These are phyloP conservation scores for Euphonia xanthogaster DNA, from an alignment of 2,797 vertebrate species.

Conservation along the genomic window DNA sequence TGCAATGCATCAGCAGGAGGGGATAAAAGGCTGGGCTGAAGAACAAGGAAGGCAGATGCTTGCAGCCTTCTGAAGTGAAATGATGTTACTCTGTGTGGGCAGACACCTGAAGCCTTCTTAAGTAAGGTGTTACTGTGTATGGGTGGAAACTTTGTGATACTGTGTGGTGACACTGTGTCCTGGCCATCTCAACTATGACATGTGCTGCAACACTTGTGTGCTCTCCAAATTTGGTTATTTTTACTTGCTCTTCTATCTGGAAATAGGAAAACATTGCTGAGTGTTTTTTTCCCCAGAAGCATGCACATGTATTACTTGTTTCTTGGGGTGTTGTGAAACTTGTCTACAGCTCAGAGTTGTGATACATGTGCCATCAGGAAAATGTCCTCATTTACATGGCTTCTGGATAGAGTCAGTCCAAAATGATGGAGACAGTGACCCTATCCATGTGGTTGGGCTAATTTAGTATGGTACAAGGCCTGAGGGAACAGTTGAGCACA, in stretches of 20 bases:
- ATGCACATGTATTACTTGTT: not conserved
- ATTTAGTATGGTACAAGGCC: not conserved
- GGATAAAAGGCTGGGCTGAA: not conserved
- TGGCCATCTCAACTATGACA: not conserved
- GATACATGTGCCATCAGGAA: not conserved
- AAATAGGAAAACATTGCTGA: not conserved
- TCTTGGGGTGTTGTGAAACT: not conserved
- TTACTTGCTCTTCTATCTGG: not conserved
- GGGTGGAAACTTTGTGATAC: not conserved
- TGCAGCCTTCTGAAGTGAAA: not conserved
- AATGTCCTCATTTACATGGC: not conserved
- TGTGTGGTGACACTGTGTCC: not conserved
- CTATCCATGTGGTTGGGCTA: not conserved
- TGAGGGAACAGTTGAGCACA: not conserved
- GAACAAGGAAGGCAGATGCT: not conserved
- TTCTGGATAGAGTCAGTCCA: not conserved
- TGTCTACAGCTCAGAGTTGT: not conserved
- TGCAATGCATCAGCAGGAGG: rapidly evolving
- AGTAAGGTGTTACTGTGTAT: not conserved
- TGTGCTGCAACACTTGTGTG: not conserved
- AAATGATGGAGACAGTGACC: not conserved
- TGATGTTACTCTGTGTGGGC: not conserved
- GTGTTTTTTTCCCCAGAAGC: not conserved
- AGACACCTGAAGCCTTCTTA: not conserved
- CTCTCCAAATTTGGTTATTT: not conserved